Percentiles rank a stretch among this genome's conserved stretches.
Evolutionary conservation across 2,797 vertebrate species (phyloP).

Genomic region (Hephaestus fuliginosus): DNA sequence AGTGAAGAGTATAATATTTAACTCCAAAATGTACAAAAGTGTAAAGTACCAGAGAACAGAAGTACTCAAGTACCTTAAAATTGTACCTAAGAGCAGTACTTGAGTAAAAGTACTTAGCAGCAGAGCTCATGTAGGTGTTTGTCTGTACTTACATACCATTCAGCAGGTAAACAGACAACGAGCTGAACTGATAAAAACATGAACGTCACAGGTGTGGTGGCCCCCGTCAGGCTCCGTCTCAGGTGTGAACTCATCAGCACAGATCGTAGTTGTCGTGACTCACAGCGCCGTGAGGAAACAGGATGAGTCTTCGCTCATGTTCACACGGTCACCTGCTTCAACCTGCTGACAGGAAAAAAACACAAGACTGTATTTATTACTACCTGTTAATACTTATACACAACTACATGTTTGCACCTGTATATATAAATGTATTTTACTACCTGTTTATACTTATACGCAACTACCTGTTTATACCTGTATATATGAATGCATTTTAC

Average conservation of each 20-base stretch:
- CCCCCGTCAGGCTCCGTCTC: neutral
- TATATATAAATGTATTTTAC: too few relatives aligned
- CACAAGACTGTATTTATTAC: too few relatives aligned
- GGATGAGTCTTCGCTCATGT: neutral
- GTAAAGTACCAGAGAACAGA: neutral
- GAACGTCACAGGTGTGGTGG: neutral
- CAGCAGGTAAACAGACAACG: neutral
- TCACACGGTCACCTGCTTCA: neutral
- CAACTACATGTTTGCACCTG: too few relatives aligned
- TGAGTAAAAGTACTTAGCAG: neutral
- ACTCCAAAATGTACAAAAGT: neutral
- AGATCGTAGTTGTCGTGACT: constrained; percentile 28
- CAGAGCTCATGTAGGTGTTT: neutral
- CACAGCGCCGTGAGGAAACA: constrained; percentile 22
- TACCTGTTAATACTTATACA: too few relatives aligned
- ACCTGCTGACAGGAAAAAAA: neutral
- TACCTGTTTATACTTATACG: too few relatives aligned
- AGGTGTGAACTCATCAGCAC: constrained; percentile 6
- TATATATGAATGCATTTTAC: too few relatives aligned
- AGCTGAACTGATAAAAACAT: neutral
- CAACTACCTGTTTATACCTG: too few relatives aligned
- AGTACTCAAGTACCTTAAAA: too few relatives aligned
- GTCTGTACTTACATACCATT: neutral
- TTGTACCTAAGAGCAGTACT: neutral
- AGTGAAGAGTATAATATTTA: neutral